These are phyloP conservation scores for Limnothrissa miodon DNA, from an alignment of 2,113 vertebrate genomes.

Conservation along the genomic window DNA sequence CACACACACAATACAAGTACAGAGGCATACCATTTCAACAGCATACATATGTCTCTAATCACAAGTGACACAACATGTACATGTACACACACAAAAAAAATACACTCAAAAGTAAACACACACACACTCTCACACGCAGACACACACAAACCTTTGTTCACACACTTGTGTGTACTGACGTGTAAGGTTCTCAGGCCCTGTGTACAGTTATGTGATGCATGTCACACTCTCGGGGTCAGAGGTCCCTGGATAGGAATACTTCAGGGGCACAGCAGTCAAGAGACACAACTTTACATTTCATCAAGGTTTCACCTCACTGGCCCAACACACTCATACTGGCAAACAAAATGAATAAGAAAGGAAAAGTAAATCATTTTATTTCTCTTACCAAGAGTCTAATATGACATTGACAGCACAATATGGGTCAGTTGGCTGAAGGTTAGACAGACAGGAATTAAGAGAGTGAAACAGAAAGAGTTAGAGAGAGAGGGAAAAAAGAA, in stretches of 20 bases:
- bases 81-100: too few species aligned
- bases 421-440: background rate
- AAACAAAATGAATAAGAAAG: too few species aligned
- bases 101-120: too few species aligned
- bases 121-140: background rate
- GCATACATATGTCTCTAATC: too few species aligned
- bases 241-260: background rate
- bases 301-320: background rate
- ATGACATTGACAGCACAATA: background rate
- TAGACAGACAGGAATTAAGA: background rate
- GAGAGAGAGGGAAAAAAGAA: background rate
- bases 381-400: too few species aligned
- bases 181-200: background rate
- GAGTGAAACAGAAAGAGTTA: too few species aligned
- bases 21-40: too few species aligned
- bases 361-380: too few species aligned
- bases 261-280: background rate
- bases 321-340: too few species aligned
- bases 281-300: background rate
- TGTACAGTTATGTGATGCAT: background rate
- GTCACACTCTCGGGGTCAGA: background rate
- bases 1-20: too few species aligned
- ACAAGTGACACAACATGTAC: too few species aligned
- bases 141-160: background rate
- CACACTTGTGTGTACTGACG: background rate